Conservation (phyloP, 1,140 invertebrate genomes). For the Drosophila rufa region DNA sequence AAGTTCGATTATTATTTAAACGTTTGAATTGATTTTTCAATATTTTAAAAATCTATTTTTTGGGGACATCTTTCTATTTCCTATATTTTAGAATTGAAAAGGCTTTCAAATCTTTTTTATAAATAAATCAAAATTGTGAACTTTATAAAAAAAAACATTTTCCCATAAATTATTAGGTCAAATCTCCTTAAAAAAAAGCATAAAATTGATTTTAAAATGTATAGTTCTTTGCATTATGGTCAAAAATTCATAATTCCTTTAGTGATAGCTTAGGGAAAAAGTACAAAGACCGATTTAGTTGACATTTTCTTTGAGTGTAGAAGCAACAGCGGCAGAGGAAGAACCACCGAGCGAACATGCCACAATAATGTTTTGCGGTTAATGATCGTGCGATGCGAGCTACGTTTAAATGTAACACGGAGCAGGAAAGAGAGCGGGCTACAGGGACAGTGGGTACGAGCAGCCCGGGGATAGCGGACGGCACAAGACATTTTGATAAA, state of each 20-base stretch:
- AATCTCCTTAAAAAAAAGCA: too few relatives aligned
- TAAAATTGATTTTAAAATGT: too few relatives aligned
- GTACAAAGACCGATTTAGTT: not conserved
- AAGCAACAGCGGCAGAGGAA: conserved; percentile 18
- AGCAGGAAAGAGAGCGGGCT: conserved; percentile 17
- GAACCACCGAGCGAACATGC: conserved; percentile 63
- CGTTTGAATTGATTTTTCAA: too few relatives aligned
- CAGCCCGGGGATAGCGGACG: conserved; percentile 38
- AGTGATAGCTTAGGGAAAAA: too few relatives aligned
- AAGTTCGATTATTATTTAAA: too few relatives aligned
- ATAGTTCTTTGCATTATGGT: not conserved
- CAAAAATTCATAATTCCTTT: not conserved
- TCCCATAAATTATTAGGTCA: too few relatives aligned
- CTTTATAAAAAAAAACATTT: too few relatives aligned
- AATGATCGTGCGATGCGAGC: conserved; percentile 72
- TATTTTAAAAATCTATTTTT: too few relatives aligned
- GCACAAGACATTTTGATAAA: conserved; percentile 83
- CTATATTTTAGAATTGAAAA: too few relatives aligned
- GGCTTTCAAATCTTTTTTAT: too few relatives aligned
- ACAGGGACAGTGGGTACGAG: not conserved
- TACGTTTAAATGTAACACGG: conserved; percentile 65
- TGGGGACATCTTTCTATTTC: too few relatives aligned
- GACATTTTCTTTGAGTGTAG: conserved; percentile 17
- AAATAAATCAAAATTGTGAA: too few relatives aligned
- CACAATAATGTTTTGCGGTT: conserved; percentile 81